Conservation (phyloP, 2,797 vertebrate genomes). For the Gymnoscopelus braueri region DNA sequence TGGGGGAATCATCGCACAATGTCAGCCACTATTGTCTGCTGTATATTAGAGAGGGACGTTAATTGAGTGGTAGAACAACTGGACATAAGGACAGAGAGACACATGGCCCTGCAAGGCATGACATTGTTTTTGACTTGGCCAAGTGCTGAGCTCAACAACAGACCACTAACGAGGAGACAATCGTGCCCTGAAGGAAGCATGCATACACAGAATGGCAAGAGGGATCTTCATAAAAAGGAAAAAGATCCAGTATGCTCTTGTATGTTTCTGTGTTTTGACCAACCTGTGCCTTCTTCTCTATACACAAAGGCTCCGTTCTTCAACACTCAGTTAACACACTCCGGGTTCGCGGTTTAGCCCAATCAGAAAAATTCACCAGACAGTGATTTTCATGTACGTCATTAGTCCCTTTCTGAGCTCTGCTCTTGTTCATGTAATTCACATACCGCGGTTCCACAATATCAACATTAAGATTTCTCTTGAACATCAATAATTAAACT, state of each 20-base stretch:
- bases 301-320: no score
- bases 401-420: neutral
- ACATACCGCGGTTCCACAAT: slow-evolving; percentile 43
- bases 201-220: slow-evolving; percentile 63
- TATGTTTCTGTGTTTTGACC: neutral
- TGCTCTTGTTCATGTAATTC: slow-evolving; percentile 47
- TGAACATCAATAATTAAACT: slow-evolving; percentile 74
- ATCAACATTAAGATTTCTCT: slow-evolving; percentile 64
- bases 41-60: slow-evolving; percentile 52
- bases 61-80: slow-evolving; percentile 69
- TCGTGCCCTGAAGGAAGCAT: slow-evolving; percentile 69
- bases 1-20: slow-evolving; percentile 35
- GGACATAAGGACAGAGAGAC: slow-evolving; percentile 68
- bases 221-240: slow-evolving; percentile 60
- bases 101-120: slow-evolving; percentile 71
- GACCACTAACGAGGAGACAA: slow-evolving; percentile 75
- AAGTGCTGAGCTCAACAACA: slow-evolving; percentile 81
- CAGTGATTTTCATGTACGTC: slow-evolving; percentile 40
- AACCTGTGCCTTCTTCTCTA: slow-evolving; percentile 16
- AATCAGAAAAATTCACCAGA: slow-evolving; percentile 53
- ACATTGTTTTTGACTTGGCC: slow-evolving; percentile 81
- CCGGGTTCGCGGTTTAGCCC: neutral
- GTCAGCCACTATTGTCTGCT: slow-evolving; percentile 54
- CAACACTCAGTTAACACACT: no score
- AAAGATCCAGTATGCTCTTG: slow-evolving; percentile 40